phyloP scores from a whole-genome alignment of 2,113 vertebrate species.

The Phoxinus phoxinus region DNA sequence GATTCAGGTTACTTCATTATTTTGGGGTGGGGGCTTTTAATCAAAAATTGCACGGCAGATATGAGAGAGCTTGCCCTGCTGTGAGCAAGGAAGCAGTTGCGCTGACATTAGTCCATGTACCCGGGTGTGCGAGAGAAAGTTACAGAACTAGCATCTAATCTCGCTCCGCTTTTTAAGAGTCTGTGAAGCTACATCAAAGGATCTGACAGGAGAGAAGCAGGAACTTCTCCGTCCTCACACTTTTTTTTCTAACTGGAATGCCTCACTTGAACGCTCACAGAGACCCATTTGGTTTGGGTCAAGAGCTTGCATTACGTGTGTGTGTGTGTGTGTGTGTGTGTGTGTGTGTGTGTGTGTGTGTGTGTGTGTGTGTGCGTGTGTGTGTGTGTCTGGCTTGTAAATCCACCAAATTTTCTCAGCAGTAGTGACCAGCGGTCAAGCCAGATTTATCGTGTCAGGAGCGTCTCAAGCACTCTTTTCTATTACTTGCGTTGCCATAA shows the following conservation, averaged over 20 bases:
- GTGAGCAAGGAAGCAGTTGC: constrained; percentile 17
- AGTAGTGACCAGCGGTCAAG: background rate
- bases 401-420: constrained; percentile 21
- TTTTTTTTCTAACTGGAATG: background rate
- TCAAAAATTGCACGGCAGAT: constrained; percentile 28
- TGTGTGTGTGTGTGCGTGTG: constrained; percentile 32
- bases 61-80: constrained; percentile 17
- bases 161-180: constrained; percentile 15
- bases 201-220: constrained; percentile 7
- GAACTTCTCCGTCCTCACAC: constrained; percentile 9
- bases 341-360: constrained; percentile 31
- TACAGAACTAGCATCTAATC: constrained; percentile 14
- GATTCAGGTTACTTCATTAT: constrained; percentile 11
- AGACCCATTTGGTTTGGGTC: constrained; percentile 25
- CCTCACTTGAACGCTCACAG: constrained; percentile 20
- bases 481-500: constrained; percentile 3
- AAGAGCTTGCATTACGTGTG: background rate
- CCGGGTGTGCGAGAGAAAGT: background rate
- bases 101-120: background rate
- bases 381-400: constrained; percentile 22
- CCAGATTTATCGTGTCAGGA: constrained; percentile 13
- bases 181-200: constrained; percentile 37
- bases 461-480: constrained; percentile 5
- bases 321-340: constrained; percentile 33
- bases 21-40: background rate